phyloP scores from a whole-genome alignment of 2,888 invertebrate species.

The Saturnia japonica region DNA sequence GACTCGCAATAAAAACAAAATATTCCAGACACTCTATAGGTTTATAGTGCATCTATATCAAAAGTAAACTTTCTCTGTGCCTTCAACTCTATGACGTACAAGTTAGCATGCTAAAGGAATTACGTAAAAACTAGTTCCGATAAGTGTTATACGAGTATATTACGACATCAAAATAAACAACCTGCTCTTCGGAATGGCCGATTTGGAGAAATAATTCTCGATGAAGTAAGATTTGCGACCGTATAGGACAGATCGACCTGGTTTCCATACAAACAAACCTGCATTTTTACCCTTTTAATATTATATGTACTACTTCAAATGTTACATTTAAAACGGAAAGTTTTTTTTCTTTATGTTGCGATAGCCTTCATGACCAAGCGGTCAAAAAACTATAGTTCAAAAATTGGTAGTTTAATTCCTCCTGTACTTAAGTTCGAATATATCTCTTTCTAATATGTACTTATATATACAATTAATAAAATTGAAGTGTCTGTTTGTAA shows the following conservation, averaged over 20 bases:
- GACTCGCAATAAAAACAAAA: background rate
- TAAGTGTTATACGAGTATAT: slow-evolving; percentile 2
- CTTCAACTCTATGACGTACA: background rate
- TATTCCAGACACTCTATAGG: background rate
- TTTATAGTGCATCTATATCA: background rate
- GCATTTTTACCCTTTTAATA: background rate
- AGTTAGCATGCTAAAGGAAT: slow-evolving; percentile 13
- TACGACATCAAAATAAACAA: slow-evolving; percentile 14
- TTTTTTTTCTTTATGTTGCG: background rate
- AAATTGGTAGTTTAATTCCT: background rate
- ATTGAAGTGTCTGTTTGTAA: too few species aligned
- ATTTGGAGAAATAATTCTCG: slow-evolving; percentile 3
- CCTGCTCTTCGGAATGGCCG: slow-evolving; percentile 1
- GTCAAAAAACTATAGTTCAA: too few species aligned
- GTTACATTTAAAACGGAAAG: background rate
- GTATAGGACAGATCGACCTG: background rate
- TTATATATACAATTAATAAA: too few species aligned
- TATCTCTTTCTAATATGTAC: background rate
- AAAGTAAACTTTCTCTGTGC: background rate
- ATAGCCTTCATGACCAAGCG: background rate
- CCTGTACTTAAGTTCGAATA: background rate
- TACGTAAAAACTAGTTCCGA: slow-evolving; percentile 17
- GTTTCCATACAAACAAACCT: background rate
- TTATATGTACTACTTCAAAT: background rate
- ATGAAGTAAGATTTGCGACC: background rate